phyloP scores from a whole-genome alignment of 2,797 vertebrate species.

The Tenualosa thibaudeaui region DNA sequence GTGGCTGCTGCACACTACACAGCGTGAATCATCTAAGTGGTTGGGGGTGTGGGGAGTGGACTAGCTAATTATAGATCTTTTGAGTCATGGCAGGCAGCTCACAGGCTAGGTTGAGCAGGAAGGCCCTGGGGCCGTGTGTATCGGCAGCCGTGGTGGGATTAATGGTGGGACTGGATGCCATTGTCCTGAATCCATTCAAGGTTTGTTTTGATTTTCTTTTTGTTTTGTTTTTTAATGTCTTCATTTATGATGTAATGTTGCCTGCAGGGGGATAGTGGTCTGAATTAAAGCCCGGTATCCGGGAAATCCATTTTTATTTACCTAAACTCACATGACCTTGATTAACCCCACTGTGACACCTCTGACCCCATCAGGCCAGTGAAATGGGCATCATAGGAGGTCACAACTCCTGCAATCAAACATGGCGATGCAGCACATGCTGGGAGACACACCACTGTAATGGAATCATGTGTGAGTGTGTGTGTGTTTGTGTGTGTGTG shows the following conservation, averaged over 20 bases:
- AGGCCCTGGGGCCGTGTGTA: conserved; percentile 20
- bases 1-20: neutral
- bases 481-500: no score
- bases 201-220: neutral
- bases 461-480: no score
- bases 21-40: conserved; percentile 6
- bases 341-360: neutral
- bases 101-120: conserved; percentile 26
- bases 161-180: neutral
- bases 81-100: conserved; percentile 31
- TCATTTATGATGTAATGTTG: neutral
- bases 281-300: neutral
- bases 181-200: neutral
- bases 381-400: neutral
- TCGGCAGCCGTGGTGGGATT: conserved; percentile 35
- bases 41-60: neutral
- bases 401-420: neutral
- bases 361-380: neutral
- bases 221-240: neutral
- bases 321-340: neutral
- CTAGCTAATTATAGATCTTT: conserved; percentile 36
- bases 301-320: neutral
- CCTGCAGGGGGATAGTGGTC: neutral
- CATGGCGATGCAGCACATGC: no score
- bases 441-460: no score